These are phyloP conservation scores for Hymenopus coronatus DNA, from an alignment of 2,888 invertebrate genomes.

Conservation along the genomic window DNA sequence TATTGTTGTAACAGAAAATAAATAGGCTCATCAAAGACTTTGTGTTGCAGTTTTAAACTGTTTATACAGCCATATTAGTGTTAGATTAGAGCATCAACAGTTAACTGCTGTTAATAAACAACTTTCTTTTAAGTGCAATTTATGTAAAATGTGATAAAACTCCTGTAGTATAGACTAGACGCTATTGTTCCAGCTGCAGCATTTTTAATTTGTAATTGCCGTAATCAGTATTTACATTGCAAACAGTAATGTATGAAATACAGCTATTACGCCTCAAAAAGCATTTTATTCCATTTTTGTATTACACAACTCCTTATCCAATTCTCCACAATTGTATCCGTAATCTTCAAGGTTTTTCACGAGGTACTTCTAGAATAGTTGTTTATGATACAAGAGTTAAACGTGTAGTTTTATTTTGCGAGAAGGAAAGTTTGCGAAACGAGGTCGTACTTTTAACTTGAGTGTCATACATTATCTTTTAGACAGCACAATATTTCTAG, in stretches of 20 bases:
- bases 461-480: too few species aligned
- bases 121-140: background rate
- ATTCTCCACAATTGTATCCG: too few species aligned
- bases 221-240: background rate
- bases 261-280: background rate
- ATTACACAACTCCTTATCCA: too few species aligned
- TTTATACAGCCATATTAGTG: background rate
- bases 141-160: background rate
- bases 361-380: too few species aligned
- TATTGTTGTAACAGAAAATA: background rate
- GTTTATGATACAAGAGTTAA: too few species aligned
- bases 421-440: too few species aligned
- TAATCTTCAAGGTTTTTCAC: too few species aligned
- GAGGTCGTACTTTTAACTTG: too few species aligned
- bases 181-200: background rate
- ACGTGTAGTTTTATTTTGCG: too few species aligned
- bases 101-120: background rate
- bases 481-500: too few species aligned
- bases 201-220: background rate
- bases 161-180: background rate
- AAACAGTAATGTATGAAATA: background rate
- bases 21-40: background rate
- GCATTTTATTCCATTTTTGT: too few species aligned
- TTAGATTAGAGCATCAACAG: background rate
- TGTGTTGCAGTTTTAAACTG: background rate